Conservation (phyloP, 2,797 vertebrate species). For the Sternotherus odoratus region DNA sequence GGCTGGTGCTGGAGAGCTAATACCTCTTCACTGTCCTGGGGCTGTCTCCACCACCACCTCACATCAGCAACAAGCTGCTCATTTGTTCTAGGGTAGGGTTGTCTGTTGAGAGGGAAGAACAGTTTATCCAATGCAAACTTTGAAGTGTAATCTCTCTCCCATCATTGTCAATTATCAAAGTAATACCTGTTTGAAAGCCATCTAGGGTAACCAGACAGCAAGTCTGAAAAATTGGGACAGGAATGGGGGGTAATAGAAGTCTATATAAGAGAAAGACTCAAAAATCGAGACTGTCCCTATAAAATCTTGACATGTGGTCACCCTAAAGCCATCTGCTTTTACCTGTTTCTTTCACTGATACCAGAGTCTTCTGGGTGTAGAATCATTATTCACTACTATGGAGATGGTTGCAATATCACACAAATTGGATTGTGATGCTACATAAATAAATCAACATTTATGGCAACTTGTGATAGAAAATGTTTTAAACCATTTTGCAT, state of each 20-base stretch:
- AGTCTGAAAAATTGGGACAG: too few species aligned
- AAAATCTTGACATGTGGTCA: too few species aligned
- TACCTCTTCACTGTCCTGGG: background rate
- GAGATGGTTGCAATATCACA: background rate
- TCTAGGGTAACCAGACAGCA: too few species aligned
- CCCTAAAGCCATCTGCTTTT: background rate
- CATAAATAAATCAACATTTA: background rate
- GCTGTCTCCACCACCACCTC: background rate
- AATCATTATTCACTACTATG: fast-evolving
- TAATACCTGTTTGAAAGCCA: background rate
- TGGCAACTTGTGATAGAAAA: background rate
- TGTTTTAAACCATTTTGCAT: background rate
- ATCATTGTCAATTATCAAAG: background rate
- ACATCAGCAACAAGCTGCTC: background rate
- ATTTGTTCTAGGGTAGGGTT: background rate
- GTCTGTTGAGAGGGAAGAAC: background rate
- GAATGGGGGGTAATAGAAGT: too few species aligned
- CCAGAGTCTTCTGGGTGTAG: fast-evolving
- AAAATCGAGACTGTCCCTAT: too few species aligned
- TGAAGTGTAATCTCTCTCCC: background rate
- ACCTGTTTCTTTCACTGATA: background rate
- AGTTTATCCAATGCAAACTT: background rate
- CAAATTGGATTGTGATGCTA: fast-evolving
- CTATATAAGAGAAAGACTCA: too few species aligned
- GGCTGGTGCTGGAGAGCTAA: background rate